Base-by-base conservation (phyloP, 1,140 invertebrate species). In the Brachionus plicatilis region DNA sequence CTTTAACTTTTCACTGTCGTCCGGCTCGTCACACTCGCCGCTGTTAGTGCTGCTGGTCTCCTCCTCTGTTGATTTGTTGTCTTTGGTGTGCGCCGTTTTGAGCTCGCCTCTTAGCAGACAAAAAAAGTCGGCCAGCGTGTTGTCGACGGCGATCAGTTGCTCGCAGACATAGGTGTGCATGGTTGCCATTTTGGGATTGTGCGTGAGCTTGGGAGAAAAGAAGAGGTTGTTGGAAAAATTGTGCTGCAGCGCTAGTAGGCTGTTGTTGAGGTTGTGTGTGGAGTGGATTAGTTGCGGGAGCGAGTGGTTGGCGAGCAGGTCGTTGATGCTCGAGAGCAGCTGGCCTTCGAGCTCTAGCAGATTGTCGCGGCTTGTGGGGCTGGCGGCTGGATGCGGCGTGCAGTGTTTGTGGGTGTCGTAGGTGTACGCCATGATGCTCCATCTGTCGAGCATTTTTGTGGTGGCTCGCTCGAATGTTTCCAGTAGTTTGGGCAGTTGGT, bases 401-500 rank as follows among this genome's bases (percentile, higher is more conserved):
- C 29, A 33, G 14, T 56, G 6, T 53, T 80, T 53, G n/a, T 27
- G 6, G 1, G 29, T 14, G 47, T 65, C 56, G n/a, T 43, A 20
- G 8, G 33, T 41, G 45, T 80, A 80, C 8, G 76, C 53, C 76
- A 80, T 80, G 53, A 80, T 97, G 87, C 94, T 93, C 96, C 96
- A 98, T 68, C 95, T 91, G 88, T 98, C 96, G 93, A 98, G 93
- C 93, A 96, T 93, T 11, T 90, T 89, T 11, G 87, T 87, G 5
- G 85, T 87, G 45, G 90, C 87, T 72, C 88, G 89, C 68, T 88
- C 87, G 8, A 91, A 88, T 47, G 87, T 86, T 8, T 94, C 92
- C 11, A 98, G 90, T 43, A 97, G 92, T 90, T 97, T 97, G 85
- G 93, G 92, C 84, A 97, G 76, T 80, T 80, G 92, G 56, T 94